These are phyloP conservation scores for Drosophila burlai DNA, from an alignment of 1,140 invertebrate genomes.

Conservation along the genomic window DNA sequence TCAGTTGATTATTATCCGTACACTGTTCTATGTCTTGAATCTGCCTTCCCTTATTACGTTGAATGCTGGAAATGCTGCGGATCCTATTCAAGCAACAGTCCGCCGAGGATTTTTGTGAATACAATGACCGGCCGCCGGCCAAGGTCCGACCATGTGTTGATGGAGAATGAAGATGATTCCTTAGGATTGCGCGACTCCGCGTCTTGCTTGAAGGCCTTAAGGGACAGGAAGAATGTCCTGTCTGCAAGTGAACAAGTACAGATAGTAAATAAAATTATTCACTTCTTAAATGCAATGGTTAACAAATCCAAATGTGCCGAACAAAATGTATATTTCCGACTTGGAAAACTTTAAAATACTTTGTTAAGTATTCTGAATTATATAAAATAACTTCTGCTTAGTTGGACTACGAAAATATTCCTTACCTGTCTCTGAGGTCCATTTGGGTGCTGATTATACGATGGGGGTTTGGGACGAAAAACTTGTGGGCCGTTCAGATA, in stretches of 20 bases:
- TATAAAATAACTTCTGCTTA: too few species aligned
- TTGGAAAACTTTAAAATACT: background rate
- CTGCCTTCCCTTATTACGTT: background rate
- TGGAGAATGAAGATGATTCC: background rate
- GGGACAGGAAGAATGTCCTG: background rate
- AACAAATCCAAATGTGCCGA: too few species aligned
- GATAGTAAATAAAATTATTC: background rate
- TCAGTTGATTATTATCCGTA: slow-evolving; percentile 4
- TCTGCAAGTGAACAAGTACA: too few species aligned
- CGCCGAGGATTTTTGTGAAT: background rate
- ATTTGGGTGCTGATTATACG: background rate
- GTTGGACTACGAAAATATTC: background rate
- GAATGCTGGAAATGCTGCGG: slow-evolving; percentile 22
- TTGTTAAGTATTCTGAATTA: too few species aligned
- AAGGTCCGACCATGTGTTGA: background rate
- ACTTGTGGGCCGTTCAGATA: background rate
- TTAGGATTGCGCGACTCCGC: background rate
- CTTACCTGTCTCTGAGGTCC: slow-evolving; percentile 3
- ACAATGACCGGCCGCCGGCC: background rate
- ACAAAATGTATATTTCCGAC: too few species aligned
- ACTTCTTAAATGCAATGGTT: background rate
- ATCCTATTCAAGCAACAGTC: slow-evolving; percentile 17
- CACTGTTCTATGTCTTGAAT: slow-evolving; percentile 5
- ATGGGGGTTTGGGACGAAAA: background rate
- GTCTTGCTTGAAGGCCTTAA: background rate